A percentile compares a stretch with the other conserved stretches of the same genome.
Conservation (phyloP, 2,113 vertebrate genomes). For the Hippocampus mohnikei region DNA sequence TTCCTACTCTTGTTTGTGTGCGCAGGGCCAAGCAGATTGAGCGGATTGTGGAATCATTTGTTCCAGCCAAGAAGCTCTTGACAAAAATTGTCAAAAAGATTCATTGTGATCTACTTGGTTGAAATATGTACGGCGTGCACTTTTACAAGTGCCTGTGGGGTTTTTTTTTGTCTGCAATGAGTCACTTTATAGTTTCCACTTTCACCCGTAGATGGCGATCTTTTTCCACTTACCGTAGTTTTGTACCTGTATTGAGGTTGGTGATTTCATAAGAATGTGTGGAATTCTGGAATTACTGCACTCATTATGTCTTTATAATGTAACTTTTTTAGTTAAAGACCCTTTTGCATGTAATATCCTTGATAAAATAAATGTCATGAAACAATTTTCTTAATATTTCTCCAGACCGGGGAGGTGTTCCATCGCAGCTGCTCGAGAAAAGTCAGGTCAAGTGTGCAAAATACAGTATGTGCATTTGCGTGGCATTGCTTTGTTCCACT, state of each 20-base stretch:
- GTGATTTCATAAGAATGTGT: not conserved
- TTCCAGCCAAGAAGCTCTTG: constrained; percentile 57
- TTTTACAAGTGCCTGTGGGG: no score
- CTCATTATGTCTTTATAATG: no score
- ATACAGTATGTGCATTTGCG: not conserved
- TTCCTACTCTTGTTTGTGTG: constrained; percentile 5
- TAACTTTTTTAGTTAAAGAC: no score
- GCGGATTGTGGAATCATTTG: constrained; percentile 48
- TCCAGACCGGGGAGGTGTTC: no score
- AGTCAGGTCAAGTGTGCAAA: not conserved
- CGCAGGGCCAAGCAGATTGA: constrained; percentile 63
- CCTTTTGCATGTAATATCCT: no score
- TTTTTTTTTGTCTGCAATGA: not conserved
- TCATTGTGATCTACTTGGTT: constrained; percentile 22
- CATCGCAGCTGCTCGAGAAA: no score
- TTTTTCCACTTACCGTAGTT: not conserved
- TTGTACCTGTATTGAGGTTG: not conserved
- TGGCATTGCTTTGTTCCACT: not conserved
- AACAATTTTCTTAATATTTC: no score
- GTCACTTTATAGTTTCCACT: not conserved
- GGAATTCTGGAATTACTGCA: not conserved
- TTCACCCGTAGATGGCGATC: constrained; percentile 17
- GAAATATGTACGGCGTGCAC: constrained; percentile 2
- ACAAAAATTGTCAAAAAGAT: constrained; percentile 65
- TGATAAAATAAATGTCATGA: no score